Evolutionary conservation across 2,888 invertebrate genomes (phyloP).

Genomic region (Tholera decimalis): DNA sequence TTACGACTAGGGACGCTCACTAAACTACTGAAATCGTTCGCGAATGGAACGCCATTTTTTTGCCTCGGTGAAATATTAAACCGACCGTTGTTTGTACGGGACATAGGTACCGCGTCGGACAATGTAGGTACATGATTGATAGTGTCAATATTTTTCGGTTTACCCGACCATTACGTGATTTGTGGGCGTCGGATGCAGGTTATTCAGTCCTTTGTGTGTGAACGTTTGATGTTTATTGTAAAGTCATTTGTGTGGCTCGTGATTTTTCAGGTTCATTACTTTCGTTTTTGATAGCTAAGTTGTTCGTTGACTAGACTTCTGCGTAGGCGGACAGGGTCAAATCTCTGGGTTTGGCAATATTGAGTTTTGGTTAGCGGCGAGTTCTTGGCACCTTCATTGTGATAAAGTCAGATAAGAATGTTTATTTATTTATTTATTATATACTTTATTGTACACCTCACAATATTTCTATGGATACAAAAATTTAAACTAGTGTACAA

Average conservation of each 20-base stretch:
- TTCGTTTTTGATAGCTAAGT: slow-evolving; percentile 1
- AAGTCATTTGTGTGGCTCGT: slow-evolving; percentile 26
- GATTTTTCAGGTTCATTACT: slow-evolving; percentile 11
- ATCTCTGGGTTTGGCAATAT: not conserved
- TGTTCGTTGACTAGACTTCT: not conserved
- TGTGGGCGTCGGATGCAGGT: slow-evolving; percentile 66
- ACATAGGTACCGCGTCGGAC: slow-evolving; percentile 70
- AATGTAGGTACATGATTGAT: slow-evolving; percentile 77
- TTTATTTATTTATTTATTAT: no score
- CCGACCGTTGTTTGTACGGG: slow-evolving; percentile 69
- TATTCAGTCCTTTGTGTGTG: slow-evolving; percentile 61
- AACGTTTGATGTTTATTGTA: slow-evolving; percentile 50
- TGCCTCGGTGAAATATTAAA: slow-evolving; percentile 72
- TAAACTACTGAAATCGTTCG: slow-evolving; percentile 86
- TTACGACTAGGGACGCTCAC: slow-evolving; percentile 83
- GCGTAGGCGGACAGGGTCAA: not conserved
- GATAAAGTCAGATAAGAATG: no score
- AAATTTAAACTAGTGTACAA: no score
- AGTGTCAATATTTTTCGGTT: slow-evolving; percentile 71
- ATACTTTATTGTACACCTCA: no score
- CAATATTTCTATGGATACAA: no score
- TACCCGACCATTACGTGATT: slow-evolving; percentile 65
- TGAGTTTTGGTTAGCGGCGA: not conserved
- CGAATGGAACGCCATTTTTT: slow-evolving; percentile 82
- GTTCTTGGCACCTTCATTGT: no score